Evolutionary conservation across 2,113 vertebrate genomes (phyloP), one percentile per base, ranked within the genome.

Genomic region (Genyomyrus donnyi): DNA sequence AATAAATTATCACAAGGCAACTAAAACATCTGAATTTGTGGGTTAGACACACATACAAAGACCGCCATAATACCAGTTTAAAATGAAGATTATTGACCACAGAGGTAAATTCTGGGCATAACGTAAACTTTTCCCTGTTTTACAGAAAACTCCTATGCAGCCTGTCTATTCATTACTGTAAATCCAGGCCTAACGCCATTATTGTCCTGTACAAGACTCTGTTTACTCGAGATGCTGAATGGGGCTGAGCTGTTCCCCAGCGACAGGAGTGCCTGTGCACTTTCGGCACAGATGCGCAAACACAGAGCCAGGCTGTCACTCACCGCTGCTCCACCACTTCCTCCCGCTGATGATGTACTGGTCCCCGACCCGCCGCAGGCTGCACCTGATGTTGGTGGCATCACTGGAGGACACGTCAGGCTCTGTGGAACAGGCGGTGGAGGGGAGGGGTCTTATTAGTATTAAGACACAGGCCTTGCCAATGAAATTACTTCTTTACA

Each of bases 291-390:
- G 48, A 49, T 0, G 48, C 0, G 10, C 10, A 11, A 0, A 11
- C 48, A 15, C 39, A 39, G 39, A 62, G 19, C 4, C 48, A 13
- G 48, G 8, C 56, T 83, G 17, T 0, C 88, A 97, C 97, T 94
- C 90, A 99, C 98, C 98, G 42, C 97, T 98, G 94, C 95, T 97
- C 98, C 98, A 99, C 98, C 98, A 99, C 88, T 99, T 99, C 95
- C 96, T 98, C 92, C 98, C 98, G 3, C 97, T 96, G 48, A 99
- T 94, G 48, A 98, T 45, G 0, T 96, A 99, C 91, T 90, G 92
- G 42, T 94, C 93, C 11, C 95, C 95, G 0, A 97, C 96, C 89
- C 89, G 94, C 21, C 91, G 89, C 58, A 99, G 95, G 87, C 91
- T 96, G 88, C 98, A 99, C 49, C 96, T 94, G 92, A 98, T 97